Evolutionary conservation across 2,113 vertebrate genomes (phyloP).

Genomic region (Istiophorus platypterus): DNA sequence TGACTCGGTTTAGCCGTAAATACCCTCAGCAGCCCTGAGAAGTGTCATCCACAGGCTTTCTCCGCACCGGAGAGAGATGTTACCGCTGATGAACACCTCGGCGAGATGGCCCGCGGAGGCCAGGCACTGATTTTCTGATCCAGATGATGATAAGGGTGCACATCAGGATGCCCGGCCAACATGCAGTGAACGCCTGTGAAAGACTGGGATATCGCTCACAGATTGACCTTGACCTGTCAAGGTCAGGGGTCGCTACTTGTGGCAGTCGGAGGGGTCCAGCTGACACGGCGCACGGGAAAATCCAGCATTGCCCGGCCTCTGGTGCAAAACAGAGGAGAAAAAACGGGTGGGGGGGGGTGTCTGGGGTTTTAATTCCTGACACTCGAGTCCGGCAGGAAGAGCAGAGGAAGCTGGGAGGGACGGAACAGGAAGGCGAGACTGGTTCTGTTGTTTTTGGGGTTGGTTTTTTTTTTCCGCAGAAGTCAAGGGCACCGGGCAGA

Average conservation of each 20-base stretch:
- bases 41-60: conserved; percentile 9
- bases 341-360: conserved; percentile 43
- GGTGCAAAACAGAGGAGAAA: conserved; percentile 51
- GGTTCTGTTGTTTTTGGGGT: no score
- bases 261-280: neutral
- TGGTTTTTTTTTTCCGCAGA: conserved; percentile 61
- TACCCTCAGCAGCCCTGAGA: conserved; percentile 9
- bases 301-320: conserved; percentile 50
- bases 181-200: neutral
- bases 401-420: conserved; percentile 75
- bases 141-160: neutral
- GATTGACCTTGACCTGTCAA: neutral
- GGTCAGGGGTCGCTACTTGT: neutral
- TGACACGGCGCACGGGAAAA: conserved; percentile 16
- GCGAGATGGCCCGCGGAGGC: neutral
- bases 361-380: conserved; percentile 46
- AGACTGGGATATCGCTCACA: neutral
- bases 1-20: conserved; percentile 43
- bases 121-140: neutral
- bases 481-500: conserved; percentile 43
- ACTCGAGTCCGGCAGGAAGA: conserved; percentile 79
- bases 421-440: conserved; percentile 64
- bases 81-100: neutral
- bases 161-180: neutral
- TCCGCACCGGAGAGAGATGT: neutral